Evolutionary conservation across 1,140 invertebrate genomes (phyloP), one percentile per base, ranked within the genome.

Genomic region (Eriosoma lanigerum): DNA sequence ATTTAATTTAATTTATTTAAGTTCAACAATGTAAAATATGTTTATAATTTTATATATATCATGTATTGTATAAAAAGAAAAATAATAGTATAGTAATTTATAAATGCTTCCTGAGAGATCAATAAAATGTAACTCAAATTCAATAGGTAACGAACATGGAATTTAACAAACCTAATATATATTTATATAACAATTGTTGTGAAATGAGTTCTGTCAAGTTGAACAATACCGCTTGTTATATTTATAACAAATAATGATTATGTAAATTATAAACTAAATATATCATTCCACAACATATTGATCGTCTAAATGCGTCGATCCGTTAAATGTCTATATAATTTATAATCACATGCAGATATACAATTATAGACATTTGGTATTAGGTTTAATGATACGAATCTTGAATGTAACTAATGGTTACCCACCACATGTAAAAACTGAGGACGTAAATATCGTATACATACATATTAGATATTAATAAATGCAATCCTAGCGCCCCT

Each of bases 181-280:
- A n/a, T n/a, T n/a, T n/a, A n/a, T n/a, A n/a, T n/a, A n/a, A n/a
- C n/a, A n/a, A n/a, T n/a, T 21, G n/a, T 15, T 29, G 10, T 64
- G n/a, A 64, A 64, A 38, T n/a, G 38, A 38, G 12, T 68, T 21
- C 29, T 46, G 21, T 68, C 12, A 46, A 17, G 64, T 24, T 6
- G 21, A 6, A 68, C 46, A 68, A n/a, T 24, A 46, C 46, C 46
- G 17, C 21, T 68, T 68, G 21, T 48, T 68, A 46, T 38, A 38
- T 68, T 68, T 24, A 17, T 26, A 24, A 68, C 44, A 24, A n/a
- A n/a, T n/a, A n/a, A n/a, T n/a, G n/a, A n/a, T 68, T 68, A 48
- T 68, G 66, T 24, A 68, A 68, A 68, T 68, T 68, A 15, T 48
- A 17, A 1, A 17, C n/a, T 10, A 15, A 3, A 38, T 38, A 4